Base-by-base conservation (phyloP, 2,888 invertebrate species). In the Eupithecia inturbata region DNA sequence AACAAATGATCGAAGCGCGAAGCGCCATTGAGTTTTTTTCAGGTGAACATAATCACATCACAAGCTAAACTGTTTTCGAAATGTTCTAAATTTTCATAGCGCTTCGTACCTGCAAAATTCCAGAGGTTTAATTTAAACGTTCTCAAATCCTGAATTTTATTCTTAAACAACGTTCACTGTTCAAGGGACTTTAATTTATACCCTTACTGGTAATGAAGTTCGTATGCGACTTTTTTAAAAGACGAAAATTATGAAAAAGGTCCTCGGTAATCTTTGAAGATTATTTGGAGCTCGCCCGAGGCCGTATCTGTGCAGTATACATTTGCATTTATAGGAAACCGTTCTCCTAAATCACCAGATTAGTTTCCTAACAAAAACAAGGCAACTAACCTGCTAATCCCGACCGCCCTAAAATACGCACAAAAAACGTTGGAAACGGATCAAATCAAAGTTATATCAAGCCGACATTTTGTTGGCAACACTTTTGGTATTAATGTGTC, bases 401-500 rank as follows among this genome's bases (percentile, higher is more conserved):
- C 36, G 68, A 36, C 71, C 70, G 73, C 41, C 73, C 66, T 62
- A 49, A 74, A 73, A 72, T 69, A 33, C 60, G 66, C 63, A 71
- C 77, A 77, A 77, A 77, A 77, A 77, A 74, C 74, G 62, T 57
- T 75, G 22, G 39, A 70, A 73, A 70, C 70, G 73, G 72, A 77
- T 77, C 77, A 77, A 77, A 77, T 74, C 73, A 73, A 78, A 77
- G 67, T 77, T 74, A 67, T 75, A 74, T 71, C 68, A 70, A 74
- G 68, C 33, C 74, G 75, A 78, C 77, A 77, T 77, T 75, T 77
- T 74, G 74, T 74, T 71, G 74, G 72, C 57, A 71, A 74, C 74
- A 77, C 74, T 78, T 77, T 75, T 67, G 74, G 84, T 77, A 80
- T 84, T 83, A 82, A 81, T 77, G 76, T 83, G 79, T 80, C 83